Base-by-base conservation (phyloP, 2,113 vertebrate genomes). In the Setophaga coronata region DNA sequence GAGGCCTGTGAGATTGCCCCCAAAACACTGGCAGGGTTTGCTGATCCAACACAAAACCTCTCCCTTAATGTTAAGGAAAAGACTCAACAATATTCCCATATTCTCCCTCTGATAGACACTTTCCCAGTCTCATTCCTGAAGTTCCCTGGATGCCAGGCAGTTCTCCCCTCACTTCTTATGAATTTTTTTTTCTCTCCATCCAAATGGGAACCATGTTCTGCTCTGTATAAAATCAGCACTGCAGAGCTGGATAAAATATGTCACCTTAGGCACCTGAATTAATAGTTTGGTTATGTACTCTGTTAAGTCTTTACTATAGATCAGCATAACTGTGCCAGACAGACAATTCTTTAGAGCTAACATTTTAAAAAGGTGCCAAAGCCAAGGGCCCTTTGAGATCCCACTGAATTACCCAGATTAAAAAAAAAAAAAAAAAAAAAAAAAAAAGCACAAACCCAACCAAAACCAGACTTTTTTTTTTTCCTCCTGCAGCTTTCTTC, bases 211-310 rank as follows among this genome's bases (percentile, higher is more conserved):
- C 72, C 38, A 48, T 57, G 26, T 90, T 95, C 87, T 96, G 53
- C 57, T 90, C 90, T 87, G 43, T 84, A 91, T 82, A 95, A 96
- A 97, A 96, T 87, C 24, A 13, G 54, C 78, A 91, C 78, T 9
- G 21, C 89, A 95, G 95, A 95, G 87, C 91, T 91, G 72, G 92
- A 95, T 97, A 95, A 96, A 97, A 97, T 92, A 94, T 53, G 82
- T 96, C 96, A 98, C 97, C 92, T 95, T 93, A 93, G 95, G 96
- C 95, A 96, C 94, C 65, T 96, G 97, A 97, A 98, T 98, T 98
- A 98, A 98, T 96, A 96, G 96, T 96, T 97, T 76, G 67, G 96
- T 97, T 98, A 97, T 60, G 86, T 97, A 97, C 91, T 97, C 65
- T 8, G 86, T 94, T 97, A 97, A 97, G 96, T 94, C 96, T 93